Conservation (phyloP, 2,888 invertebrate genomes). For the Nycteola revayana region DNA sequence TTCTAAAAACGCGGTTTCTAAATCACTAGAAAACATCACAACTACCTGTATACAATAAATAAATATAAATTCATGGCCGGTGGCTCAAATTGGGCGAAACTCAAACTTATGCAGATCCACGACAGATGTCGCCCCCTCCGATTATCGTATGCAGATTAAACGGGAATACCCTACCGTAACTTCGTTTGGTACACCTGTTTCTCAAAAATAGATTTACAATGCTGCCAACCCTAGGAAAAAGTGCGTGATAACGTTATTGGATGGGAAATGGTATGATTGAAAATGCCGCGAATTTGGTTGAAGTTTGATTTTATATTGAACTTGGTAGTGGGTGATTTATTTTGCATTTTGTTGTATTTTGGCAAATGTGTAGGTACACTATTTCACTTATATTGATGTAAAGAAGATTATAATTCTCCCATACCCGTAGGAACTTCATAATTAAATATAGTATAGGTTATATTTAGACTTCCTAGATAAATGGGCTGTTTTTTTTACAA, state of each 20-base stretch:
- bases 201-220: conserved; percentile 29
- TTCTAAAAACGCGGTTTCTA: too few relatives aligned
- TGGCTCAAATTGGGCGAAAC: conserved; percentile 68
- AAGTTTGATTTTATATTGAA: too few relatives aligned
- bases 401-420: too few relatives aligned
- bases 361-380: too few relatives aligned
- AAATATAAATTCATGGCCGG: conserved; percentile 67
- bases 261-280: not conserved
- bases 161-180: conserved; percentile 52
- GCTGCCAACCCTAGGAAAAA: not conserved
- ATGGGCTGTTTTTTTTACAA: too few relatives aligned
- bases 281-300: not conserved
- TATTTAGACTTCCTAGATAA: too few relatives aligned
- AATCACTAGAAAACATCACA: too few relatives aligned
- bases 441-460: too few relatives aligned
- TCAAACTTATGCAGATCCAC: conserved; percentile 71
- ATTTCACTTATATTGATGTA: too few relatives aligned
- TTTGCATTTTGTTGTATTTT: too few relatives aligned
- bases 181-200: conserved; percentile 49
- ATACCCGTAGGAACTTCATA: too few relatives aligned
- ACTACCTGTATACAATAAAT: conserved; percentile 33
- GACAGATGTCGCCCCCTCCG: conserved; percentile 70
- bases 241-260: not conserved
- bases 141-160: conserved; percentile 78
- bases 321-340: too few relatives aligned